Evolutionary conservation across 2,888 invertebrate genomes (phyloP).

Genomic region (Mongoloraphidia duomilia): DNA sequence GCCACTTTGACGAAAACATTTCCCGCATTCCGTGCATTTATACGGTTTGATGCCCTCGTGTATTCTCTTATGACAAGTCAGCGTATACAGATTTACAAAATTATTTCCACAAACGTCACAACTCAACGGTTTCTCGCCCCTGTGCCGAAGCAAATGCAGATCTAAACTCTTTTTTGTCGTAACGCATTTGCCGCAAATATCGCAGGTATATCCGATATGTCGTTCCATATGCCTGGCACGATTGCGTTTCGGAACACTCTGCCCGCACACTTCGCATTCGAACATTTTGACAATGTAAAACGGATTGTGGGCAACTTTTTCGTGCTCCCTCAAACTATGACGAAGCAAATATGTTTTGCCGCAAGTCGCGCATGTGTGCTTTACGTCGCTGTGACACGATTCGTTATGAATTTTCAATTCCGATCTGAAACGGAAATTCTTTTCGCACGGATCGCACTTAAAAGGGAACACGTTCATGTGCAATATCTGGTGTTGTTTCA

Average conservation of each 20-base stretch:
- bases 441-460: neutral
- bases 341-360: neutral
- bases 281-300: neutral
- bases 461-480: constrained; percentile 28
- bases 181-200: neutral
- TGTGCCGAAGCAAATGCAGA: neutral
- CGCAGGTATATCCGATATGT: neutral
- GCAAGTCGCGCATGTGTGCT: constrained; percentile 12
- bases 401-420: constrained; percentile 5
- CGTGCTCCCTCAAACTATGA: neutral
- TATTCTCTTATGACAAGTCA: too few species aligned
- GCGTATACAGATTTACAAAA: too few species aligned
- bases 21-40: constrained; percentile 23
- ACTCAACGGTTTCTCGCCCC: too few species aligned
- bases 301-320: too few species aligned
- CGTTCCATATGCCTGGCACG: neutral
- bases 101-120: too few species aligned
- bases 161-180: neutral
- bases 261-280: neutral
- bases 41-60: constrained; percentile 17
- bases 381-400: constrained; percentile 13
- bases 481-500: constrained; percentile 21
- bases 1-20: constrained; percentile 13
- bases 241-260: neutral
- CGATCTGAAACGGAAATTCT: neutral